Evolutionary conservation across 2,113 vertebrate genomes (phyloP), one percentile per base, ranked within the genome.

Genomic region (Brachionichthys hirsutus): DNA sequence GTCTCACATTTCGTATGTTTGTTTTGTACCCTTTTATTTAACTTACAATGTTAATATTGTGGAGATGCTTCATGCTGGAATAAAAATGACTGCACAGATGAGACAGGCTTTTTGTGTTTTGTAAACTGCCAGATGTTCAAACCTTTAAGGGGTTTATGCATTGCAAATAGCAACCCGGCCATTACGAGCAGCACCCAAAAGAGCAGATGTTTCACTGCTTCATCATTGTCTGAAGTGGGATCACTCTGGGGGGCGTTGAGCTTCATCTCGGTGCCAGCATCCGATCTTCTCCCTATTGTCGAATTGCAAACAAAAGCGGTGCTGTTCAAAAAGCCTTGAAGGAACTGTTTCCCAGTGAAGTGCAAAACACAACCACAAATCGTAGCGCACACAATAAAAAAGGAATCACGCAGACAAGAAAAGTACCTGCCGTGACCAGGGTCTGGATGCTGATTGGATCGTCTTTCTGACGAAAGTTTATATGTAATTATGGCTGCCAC

Each of bases 1-100:
- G 38, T 54, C 57, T 57, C 24, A 12, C 54, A 18, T 84, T 88
- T 86, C 51, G 83, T 82, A 8, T 49, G 60, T 80, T 84, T 83
- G 67, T 82, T 84, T 86, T 85, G 12, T 80, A 78, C 67, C 24
- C 54, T 81, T 30, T 38, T 86, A 88, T 87, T 89, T 78, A 75
- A 75, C 61, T 59, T 56, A 77, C 54, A 54, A 41, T 84, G 64
- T 82, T 62, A 57, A 80, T 80, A 40, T 76, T 75, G 74, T 83
- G 57, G 62, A 78, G 61, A 80, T 73, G 35, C 74, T 77, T 81
- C 58, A 75, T 46, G 73, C 66, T 81, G 82, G 71, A 88, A 84
- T 88, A 89, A 81, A 84, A 4, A 51, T n/a, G 17, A 41, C 79
- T 75, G 74, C 60, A 54, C 16, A 38, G n/a, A n/a, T n/a, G n/a